These are phyloP conservation scores for Emys orbicularis DNA, from an alignment of 2,797 vertebrate species.

Conservation along the genomic window DNA sequence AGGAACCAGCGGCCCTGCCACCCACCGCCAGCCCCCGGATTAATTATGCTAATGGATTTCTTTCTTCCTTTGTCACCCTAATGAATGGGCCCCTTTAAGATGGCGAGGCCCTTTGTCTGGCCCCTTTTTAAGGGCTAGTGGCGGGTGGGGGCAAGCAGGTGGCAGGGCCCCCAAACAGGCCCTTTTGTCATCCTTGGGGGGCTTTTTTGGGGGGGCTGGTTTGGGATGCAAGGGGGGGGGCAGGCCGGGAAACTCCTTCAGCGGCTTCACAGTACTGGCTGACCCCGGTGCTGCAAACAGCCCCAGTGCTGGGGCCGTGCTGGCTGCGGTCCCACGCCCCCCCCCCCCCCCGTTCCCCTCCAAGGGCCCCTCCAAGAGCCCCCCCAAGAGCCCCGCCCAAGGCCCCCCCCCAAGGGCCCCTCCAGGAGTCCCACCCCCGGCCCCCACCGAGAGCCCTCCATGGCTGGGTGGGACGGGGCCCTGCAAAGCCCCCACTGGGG, in stretches of 20 bases:
- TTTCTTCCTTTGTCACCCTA: conserved; percentile 93
- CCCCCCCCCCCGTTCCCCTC: neutral
- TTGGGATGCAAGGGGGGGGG: conserved; percentile 35
- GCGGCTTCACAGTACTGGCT: neutral
- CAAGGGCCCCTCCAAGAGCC: too few relatives aligned
- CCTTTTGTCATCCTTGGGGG: conserved; percentile 77
- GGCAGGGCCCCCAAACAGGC: conserved; percentile 84
- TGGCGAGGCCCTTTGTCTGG: conserved; percentile 92
- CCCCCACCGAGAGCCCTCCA: too few relatives aligned
- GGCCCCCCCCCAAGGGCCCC: too few relatives aligned
- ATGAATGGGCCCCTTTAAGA: conserved; percentile 94
- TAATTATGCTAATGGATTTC: conserved; percentile 99
- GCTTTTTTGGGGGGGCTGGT: conserved; percentile 52
- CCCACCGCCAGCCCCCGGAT: conserved; percentile 91
- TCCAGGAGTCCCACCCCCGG: too few relatives aligned
- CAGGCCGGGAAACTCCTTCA: conserved; percentile 54
- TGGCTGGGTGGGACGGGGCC: too few relatives aligned
- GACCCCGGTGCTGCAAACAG: neutral
- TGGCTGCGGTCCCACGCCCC: neutral
- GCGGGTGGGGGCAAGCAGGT: conserved; percentile 91
- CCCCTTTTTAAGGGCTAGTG: conserved; percentile 91
- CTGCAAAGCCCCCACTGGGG: neutral
- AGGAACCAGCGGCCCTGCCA: conserved; percentile 86
- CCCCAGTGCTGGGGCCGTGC: too few relatives aligned
- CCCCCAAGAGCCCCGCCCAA: too few relatives aligned